Percentiles rank a stretch among this genome's conserved stretches.
These are phyloP conservation scores for Aphelenchoides bicaudatus DNA, from an alignment of 2,888 invertebrate species.

Conservation along the genomic window DNA sequence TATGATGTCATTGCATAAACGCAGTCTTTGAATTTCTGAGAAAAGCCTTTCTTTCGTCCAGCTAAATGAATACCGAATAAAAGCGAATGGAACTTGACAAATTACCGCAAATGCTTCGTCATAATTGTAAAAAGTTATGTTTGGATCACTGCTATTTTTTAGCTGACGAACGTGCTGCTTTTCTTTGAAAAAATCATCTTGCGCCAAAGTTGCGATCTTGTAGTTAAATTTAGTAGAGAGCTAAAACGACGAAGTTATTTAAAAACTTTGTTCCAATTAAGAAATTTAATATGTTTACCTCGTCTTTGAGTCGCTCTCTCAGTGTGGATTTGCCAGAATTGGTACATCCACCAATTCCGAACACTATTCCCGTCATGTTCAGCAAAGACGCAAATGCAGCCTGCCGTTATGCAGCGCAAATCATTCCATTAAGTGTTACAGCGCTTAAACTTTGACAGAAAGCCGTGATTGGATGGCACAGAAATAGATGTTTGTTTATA, in stretches of 20 bases:
- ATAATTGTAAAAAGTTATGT: constrained; percentile 39
- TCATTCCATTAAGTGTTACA: no score
- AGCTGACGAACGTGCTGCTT: constrained; percentile 40
- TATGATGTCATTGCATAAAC: constrained; percentile 44
- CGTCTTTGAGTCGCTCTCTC: constrained; percentile 35
- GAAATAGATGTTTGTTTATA: no score
- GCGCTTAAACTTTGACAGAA: no score
- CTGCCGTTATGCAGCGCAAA: no score
- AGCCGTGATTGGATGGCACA: no score
- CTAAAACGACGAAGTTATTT: constrained; percentile 9
- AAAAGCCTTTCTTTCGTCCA: constrained; percentile 14
- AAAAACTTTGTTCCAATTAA: constrained; percentile 7
- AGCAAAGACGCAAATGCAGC: no score
- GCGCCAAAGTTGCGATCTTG: constrained; percentile 32
- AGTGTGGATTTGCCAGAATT: constrained; percentile 56
- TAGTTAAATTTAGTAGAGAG: constrained; percentile 3
- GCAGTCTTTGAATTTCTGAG: constrained; percentile 11
- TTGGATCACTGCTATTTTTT: constrained; percentile 17
- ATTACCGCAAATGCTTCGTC: constrained; percentile 30
- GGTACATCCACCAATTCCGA: constrained; percentile 39
- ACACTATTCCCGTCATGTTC: constrained; percentile 9
- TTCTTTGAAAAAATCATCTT: constrained; percentile 47
- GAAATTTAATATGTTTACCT: constrained; percentile 29
- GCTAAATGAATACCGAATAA: no score
- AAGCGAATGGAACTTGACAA: background rate